These are phyloP conservation scores for Argyrosomus japonicus DNA, from an alignment of 2,113 vertebrate species.

Conservation along the genomic window DNA sequence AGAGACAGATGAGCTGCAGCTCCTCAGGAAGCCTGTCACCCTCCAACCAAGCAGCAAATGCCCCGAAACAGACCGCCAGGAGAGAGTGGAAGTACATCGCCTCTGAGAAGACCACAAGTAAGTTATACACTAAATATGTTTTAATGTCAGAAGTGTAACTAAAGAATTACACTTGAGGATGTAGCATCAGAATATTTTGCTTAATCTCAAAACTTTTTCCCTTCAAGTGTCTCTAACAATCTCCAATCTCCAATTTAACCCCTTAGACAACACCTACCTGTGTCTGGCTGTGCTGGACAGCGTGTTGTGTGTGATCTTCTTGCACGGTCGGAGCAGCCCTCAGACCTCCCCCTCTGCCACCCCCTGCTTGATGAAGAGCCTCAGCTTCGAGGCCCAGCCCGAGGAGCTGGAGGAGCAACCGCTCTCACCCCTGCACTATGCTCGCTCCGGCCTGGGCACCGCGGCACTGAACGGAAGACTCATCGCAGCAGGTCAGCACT, in stretches of 20 bases:
- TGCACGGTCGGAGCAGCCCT: slow-evolving; percentile 96
- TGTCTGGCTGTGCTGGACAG: slow-evolving; percentile 97
- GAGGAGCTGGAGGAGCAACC: slow-evolving; percentile 88
- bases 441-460: slow-evolving; percentile 94
- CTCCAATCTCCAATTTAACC: neutral
- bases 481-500: slow-evolving; percentile 91
- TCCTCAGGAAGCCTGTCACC: slow-evolving; percentile 93
- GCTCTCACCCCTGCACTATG: slow-evolving; percentile 96
- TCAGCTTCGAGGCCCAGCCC: slow-evolving; percentile 93
- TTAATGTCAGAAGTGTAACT: neutral
- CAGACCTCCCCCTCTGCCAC: slow-evolving; percentile 95
- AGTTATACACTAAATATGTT: slow-evolving; percentile 69
- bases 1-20: slow-evolving; percentile 95
- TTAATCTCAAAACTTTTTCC: neutral
- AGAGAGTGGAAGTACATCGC: slow-evolving; percentile 99
- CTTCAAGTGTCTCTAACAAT: neutral
- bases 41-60: slow-evolving; percentile 85
- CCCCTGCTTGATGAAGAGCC: slow-evolving; percentile 94
- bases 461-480: slow-evolving; percentile 89
- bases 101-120: slow-evolving; percentile 98
- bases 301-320: slow-evolving; percentile 94
- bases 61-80: slow-evolving; percentile 86
- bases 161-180: neutral
- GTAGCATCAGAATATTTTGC: neutral
- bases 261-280: slow-evolving; percentile 92